These are phyloP conservation scores for Saimiri boliviensis DNA, from an alignment of 2,113 vertebrate genomes.

Conservation along the genomic window DNA sequence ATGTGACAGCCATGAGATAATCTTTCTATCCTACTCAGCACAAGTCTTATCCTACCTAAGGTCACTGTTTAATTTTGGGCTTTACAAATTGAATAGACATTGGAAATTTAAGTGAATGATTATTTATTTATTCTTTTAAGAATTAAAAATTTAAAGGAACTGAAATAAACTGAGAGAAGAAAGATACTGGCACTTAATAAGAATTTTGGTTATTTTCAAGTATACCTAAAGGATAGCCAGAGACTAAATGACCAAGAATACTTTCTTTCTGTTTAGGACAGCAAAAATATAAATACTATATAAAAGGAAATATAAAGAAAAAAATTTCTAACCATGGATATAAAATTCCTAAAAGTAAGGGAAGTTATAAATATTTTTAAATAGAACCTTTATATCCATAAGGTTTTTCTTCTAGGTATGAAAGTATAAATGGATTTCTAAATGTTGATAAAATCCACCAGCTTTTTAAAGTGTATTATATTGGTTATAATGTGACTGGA, in stretches of 20 bases:
- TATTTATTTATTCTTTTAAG: background rate
- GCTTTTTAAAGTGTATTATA: background rate
- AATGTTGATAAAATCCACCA: constrained; percentile 8
- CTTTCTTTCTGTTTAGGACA: constrained; percentile 47
- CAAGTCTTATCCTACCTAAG: constrained; percentile 2
- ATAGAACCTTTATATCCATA: background rate
- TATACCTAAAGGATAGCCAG: background rate
- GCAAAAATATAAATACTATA: background rate
- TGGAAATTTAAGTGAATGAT: background rate
- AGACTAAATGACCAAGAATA: background rate
- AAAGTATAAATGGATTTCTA: background rate
- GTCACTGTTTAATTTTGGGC: constrained; percentile 17
- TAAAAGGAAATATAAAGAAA: background rate
- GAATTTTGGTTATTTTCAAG: background rate
- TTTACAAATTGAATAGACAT: constrained; percentile 36
- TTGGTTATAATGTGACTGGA: background rate
- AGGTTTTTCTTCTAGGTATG: constrained; percentile 9
- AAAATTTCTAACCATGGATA: background rate
- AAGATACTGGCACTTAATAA: background rate
- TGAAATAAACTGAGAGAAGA: background rate
- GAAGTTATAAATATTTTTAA: background rate
- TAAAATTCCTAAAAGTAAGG: constrained; percentile 23
- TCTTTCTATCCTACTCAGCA: constrained; percentile 20
- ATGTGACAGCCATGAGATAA: constrained; percentile 14
- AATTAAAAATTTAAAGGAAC: constrained; percentile 19